These are phyloP conservation scores for Drosophila ezoana DNA, from an alignment of 2,888 invertebrate genomes.

Conservation along the genomic window DNA sequence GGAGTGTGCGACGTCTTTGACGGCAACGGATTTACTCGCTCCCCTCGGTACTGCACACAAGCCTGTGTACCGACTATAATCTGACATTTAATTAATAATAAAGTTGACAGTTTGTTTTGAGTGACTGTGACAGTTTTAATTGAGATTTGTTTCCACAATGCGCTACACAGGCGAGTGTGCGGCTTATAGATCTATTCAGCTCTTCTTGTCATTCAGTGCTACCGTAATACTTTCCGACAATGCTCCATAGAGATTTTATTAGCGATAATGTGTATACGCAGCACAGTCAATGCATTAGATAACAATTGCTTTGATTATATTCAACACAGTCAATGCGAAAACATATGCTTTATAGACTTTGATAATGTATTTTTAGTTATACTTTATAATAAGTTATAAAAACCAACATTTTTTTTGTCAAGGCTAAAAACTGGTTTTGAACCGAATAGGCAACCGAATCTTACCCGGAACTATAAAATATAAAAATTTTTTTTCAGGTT, in stretches of 20 bases:
- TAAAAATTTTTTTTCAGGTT: too few species aligned
- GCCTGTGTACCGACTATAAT: constrained; percentile 68
- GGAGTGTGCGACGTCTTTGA: constrained; percentile 71
- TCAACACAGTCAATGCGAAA: too few species aligned
- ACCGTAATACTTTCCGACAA: constrained; percentile 20
- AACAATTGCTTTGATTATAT: too few species aligned
- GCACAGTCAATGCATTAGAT: too few species aligned
- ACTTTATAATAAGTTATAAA: too few species aligned
- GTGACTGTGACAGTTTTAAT: constrained; percentile 82
- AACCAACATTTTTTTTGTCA: too few species aligned
- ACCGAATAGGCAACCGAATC: too few species aligned
- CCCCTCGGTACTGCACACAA: constrained; percentile 17
- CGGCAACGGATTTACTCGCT: constrained; percentile 60
- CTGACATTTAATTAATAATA: constrained; percentile 84
- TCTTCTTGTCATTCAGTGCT: constrained; percentile 32
- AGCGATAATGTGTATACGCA: neutral
- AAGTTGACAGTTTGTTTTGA: constrained; percentile 82
- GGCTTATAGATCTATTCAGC: constrained; percentile 41
- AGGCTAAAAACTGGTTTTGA: too few species aligned
- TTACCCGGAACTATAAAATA: too few species aligned
- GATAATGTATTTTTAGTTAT: too few species aligned
- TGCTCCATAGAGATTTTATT: neutral
- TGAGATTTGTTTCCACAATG: constrained; percentile 72
- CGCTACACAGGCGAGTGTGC: constrained; percentile 42
- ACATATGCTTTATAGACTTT: too few species aligned